phyloP scores from a whole-genome alignment of 2,113 vertebrate genomes.

The Cyanoderma ruficeps region DNA sequence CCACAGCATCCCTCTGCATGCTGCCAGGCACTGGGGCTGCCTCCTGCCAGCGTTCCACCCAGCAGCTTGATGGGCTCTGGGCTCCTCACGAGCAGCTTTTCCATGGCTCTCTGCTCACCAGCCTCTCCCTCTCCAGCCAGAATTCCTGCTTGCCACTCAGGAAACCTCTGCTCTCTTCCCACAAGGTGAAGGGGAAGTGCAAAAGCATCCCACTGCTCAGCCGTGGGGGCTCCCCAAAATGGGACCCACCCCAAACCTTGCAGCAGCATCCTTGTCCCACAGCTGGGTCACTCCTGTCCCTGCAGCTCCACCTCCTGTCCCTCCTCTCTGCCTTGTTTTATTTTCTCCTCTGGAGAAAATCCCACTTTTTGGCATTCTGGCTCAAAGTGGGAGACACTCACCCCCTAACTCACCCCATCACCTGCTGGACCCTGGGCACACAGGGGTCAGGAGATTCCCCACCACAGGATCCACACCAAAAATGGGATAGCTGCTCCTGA shows the following conservation, averaged over 20 bases:
- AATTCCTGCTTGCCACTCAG: neutral
- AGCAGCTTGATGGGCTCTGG: accelerated
- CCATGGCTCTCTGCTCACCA: accelerated
- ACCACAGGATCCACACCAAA: neutral
- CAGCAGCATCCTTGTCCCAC: neutral
- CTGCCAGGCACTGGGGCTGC: neutral
- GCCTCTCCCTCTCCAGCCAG: neutral
- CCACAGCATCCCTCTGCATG: neutral
- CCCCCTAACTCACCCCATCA: neutral
- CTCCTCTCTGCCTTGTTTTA: neutral
- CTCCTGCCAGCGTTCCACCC: neutral
- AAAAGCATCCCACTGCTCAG: neutral
- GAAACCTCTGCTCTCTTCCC: neutral
- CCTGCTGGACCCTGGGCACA: neutral
- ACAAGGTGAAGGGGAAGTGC: neutral
- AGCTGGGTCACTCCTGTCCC: neutral
- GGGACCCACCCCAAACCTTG: neutral
- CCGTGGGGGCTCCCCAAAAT: neutral
- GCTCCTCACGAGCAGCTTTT: neutral
- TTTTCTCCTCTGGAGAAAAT: neutral
- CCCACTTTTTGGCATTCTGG: neutral
- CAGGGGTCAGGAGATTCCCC: neutral
- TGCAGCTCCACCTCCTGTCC: neutral
- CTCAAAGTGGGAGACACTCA: neutral
- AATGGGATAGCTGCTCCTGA: neutral